Percentiles rank a stretch among this genome's conserved stretches.
phyloP scores from a whole-genome alignment of 2,113 vertebrate species.

The Lonchura striata region DNA sequence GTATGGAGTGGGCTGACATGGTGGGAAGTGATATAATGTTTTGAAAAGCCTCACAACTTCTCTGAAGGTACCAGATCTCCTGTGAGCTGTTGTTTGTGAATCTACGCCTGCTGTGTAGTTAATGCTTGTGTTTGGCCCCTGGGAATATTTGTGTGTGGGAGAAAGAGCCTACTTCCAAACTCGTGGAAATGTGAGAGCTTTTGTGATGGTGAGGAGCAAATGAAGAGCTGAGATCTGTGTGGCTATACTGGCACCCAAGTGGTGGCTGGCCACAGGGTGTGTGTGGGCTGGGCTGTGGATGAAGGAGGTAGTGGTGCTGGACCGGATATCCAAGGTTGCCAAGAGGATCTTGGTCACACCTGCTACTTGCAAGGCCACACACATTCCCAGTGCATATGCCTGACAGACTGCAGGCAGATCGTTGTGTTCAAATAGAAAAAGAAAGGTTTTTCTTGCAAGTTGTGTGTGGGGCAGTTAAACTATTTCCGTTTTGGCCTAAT shows the following conservation, averaged over 20 bases:
- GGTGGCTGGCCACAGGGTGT: not conserved
- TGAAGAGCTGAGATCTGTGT: not conserved
- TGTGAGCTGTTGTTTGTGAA: not conserved
- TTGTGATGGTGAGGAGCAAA: not conserved
- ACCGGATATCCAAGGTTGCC: not conserved
- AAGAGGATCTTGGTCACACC: rapidly evolving
- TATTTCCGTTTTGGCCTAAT: not conserved
- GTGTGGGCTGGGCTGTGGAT: not conserved
- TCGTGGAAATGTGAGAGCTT: not conserved
- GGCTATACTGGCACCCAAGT: rapidly evolving
- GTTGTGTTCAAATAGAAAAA: not conserved
- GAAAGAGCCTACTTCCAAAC: not conserved
- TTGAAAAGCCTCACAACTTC: not conserved
- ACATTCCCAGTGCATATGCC: rapidly evolving
- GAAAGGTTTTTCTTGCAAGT: not conserved
- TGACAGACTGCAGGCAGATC: not conserved
- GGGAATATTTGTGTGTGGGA: not conserved
- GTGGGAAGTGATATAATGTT: not conserved
- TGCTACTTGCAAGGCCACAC: not conserved
- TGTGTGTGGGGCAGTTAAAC: rapidly evolving
- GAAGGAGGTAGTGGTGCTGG: not conserved
- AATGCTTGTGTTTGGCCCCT: not conserved
- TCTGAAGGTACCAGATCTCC: not conserved
- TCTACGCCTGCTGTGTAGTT: not conserved
- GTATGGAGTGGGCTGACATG: not conserved